Base-by-base conservation (phyloP, 2,888 invertebrate species). In the Hypomecis atomaria region DNA sequence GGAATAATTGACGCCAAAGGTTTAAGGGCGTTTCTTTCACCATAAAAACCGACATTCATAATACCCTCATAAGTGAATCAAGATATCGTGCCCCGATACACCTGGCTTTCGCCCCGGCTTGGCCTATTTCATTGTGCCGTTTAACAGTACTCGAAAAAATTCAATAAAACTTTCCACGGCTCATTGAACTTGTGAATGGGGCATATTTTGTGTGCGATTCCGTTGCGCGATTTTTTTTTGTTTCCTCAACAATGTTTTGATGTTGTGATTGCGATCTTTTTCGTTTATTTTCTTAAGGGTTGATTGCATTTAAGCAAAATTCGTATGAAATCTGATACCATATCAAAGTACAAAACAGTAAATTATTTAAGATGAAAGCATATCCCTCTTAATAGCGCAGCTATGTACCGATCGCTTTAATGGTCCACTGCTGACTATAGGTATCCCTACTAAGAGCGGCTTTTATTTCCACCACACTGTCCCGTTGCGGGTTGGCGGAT, bases 41-140 rank as follows among this genome's bases (percentile, higher is more conserved):
- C 76, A 68, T 82, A 85, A 85, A 87, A 83, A 84, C 81, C 84
- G 76, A 86, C 86, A 86, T 85, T 84, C 83, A 89, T 86, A 86
- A 84, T 86, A 77, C 90, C 89, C 90, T 87, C 83, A 88, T 87
- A 85, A 88, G 85, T 86, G 84, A 90, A 90, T 91, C 92, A 92
- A 92, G 92, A 92, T 92, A 90, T 86, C 83, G 88, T 76, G 78
- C 81, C 83, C 85, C 74, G 81, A 85, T 85, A 83, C 92, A 92
- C 90, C 92, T 91, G 92, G 92, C 86, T 90, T 85, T 88, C 85
- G 81, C 89, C 86, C 83, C 79, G 83, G 69, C 67, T 69, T 76
- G 66, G 76, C 74, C 78, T 79, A 77, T 81, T 79, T 77, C 72
- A 79, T 79, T 82, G 75, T 78, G 73, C 75, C 75, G 71, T 78